Evolutionary conservation across 2,888 invertebrate species (phyloP).

Genomic region (Stenoptilia bipunctidactyla): DNA sequence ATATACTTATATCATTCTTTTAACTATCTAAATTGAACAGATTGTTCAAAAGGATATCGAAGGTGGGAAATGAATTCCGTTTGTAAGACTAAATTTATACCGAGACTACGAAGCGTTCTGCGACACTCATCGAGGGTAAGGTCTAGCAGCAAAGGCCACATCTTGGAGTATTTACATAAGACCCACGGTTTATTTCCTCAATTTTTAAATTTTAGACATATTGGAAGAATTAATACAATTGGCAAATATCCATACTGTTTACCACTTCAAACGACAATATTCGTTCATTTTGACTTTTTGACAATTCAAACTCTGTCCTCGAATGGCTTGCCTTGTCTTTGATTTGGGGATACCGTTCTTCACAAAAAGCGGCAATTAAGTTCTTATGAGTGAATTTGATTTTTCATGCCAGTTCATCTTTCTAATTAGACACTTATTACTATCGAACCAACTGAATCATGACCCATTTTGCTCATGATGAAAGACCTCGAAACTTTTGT

Average conservation of each 20-base stretch:
- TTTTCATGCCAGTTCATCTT: not conserved
- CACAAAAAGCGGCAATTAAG: too few species aligned
- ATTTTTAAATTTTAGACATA: constrained; percentile 54
- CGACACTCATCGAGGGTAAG: constrained; percentile 92
- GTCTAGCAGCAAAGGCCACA: constrained; percentile 81
- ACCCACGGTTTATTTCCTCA: constrained; percentile 36
- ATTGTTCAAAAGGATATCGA: not conserved
- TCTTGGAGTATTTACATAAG: constrained; percentile 37
- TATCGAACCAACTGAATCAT: too few species aligned
- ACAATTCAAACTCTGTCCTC: not conserved
- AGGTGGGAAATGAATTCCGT: constrained; percentile 70
- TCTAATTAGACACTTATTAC: not conserved
- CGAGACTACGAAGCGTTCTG: constrained; percentile 87
- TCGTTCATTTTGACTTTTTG: constrained; percentile 50
- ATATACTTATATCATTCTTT: too few species aligned
- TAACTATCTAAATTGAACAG: too few species aligned
- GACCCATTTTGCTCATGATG: too few species aligned
- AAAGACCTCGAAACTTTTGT: too few species aligned
- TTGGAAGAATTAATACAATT: constrained; percentile 60
- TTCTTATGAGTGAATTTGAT: too few species aligned
- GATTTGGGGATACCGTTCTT: constrained; percentile 24
- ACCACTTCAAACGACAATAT: constrained; percentile 65
- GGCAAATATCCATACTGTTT: constrained; percentile 72
- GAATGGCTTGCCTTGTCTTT: constrained; percentile 33
- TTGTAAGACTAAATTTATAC: constrained; percentile 72